Evolutionary conservation across 2,888 invertebrate genomes (phyloP).

Genomic region (Lasioglossum oenotherae): DNA sequence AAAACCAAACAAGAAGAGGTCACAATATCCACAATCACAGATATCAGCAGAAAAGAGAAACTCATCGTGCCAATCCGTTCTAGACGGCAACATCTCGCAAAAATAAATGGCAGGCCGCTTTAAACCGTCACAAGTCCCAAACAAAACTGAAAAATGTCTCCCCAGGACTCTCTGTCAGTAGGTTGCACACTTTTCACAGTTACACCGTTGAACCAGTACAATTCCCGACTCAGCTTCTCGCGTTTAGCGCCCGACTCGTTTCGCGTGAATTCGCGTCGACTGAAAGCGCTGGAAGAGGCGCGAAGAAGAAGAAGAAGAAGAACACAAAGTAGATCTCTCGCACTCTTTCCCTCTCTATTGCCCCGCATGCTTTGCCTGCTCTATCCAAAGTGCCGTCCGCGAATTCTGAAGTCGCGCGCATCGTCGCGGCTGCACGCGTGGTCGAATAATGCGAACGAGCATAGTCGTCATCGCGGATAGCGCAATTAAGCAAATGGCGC

Average conservation of each 20-base stretch:
- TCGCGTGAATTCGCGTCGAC: neutral
- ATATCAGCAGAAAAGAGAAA: no score
- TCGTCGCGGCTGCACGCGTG: conserved; percentile 56
- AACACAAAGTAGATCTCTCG: neutral
- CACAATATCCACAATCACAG: no score
- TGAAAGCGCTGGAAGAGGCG: conserved; percentile 8
- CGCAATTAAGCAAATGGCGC: conserved; percentile 80
- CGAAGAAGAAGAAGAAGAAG: neutral
- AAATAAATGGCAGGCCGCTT: neutral
- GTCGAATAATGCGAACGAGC: conserved; percentile 65
- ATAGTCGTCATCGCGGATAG: conserved; percentile 52
- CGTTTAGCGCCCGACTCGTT: neutral
- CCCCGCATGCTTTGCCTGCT: neutral
- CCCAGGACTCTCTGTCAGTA: neutral
- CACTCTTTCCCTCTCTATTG: neutral
- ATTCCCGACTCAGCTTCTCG: neutral
- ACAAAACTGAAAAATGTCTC: neutral
- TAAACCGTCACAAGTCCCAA: neutral
- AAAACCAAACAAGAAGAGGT: no score
- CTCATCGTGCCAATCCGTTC: no score
- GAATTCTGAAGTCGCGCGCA: conserved; percentile 44
- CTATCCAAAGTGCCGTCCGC: conserved; percentile 5
- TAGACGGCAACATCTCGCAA: no score
- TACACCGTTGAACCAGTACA: neutral
- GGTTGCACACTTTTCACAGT: neutral